Base-by-base conservation (phyloP, 1,140 invertebrate genomes). In the Camponotus vicinus region DNA sequence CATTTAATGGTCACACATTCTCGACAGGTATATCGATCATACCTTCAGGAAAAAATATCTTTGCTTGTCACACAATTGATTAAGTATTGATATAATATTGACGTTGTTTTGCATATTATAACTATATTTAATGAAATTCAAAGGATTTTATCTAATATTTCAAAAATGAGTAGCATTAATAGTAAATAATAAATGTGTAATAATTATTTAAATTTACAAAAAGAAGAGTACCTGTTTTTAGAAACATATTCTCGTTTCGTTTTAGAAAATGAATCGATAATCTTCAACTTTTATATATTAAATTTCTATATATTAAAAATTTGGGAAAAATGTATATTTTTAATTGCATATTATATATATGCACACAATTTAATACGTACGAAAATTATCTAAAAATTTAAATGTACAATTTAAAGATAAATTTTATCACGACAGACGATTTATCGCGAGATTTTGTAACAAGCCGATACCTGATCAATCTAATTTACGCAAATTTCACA, bases 401-500 rank as follows among this genome's bases (percentile, higher is more conserved):
- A 2, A 40, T 6, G 21, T 37, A 0, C 21, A 63, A 63, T n/a
- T 27, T 9, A 61, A 40, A 34, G 15, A 9, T 40, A 42, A 40
- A 40, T 76, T 76, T 59, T 27, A 61, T 18, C 13, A 3, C 6
- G 21, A 34, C 27, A 18, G 5, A 27, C 8, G 15, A 66, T 66
- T 49, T 32, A 57, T 11, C 21, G 42, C 1, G 37, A 18, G 37
- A 73, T 59, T 82, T 59, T 34, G 21, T 27, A 73, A 45, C 67
- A 34, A 61, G 52, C 67, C 34, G 18, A 18, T 71, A 9, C 34
- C 32, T 40, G 37, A 27, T 45, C 18, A n/a, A 75, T 83, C 45
- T 57, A 75, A 83, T 83, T 83, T 61, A 73, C 27, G 57, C 32
- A 83, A 83, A 83, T 83, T 83, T 63, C n/a, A 75, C 40, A 75